phyloP scores from a whole-genome alignment of 2,113 vertebrate species.

The Psittacula cyanocephala region DNA sequence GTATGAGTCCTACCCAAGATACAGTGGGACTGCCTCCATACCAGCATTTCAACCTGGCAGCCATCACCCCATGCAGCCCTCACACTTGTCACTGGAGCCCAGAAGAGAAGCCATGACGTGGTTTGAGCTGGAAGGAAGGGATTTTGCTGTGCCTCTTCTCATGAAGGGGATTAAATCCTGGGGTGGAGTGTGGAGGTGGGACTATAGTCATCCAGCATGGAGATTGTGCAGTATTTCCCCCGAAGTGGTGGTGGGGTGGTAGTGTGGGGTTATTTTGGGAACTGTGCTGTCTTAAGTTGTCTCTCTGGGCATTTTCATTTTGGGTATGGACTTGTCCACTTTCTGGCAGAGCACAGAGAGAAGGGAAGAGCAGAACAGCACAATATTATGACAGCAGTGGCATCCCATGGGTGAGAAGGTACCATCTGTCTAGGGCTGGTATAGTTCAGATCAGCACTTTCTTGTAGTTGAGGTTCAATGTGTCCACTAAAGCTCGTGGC shows the following conservation, averaged over 20 bases:
- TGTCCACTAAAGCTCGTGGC: background rate
- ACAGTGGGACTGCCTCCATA: background rate
- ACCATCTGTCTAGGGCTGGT: background rate
- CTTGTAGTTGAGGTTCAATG: background rate
- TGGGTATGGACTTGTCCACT: background rate
- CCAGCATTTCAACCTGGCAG: background rate
- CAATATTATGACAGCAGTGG: fast-evolving
- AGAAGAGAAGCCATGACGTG: background rate
- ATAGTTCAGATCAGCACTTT: background rate
- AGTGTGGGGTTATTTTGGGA: background rate
- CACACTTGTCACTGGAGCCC: background rate
- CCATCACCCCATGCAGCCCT: background rate
- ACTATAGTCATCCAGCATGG: background rate
- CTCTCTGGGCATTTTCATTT: background rate
- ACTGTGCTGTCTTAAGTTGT: background rate
- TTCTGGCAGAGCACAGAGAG: background rate
- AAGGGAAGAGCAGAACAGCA: background rate
- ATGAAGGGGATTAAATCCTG: background rate
- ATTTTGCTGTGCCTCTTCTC: constrained; percentile 8
- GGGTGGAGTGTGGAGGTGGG: background rate
- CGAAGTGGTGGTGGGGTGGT: background rate
- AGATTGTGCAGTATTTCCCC: background rate
- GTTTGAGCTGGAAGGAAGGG: constrained; percentile 7
- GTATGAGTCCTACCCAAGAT: background rate
- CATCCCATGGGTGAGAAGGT: background rate